Evolutionary conservation across 2,888 invertebrate genomes (phyloP).

Genomic region (Thecophora atra): DNA sequence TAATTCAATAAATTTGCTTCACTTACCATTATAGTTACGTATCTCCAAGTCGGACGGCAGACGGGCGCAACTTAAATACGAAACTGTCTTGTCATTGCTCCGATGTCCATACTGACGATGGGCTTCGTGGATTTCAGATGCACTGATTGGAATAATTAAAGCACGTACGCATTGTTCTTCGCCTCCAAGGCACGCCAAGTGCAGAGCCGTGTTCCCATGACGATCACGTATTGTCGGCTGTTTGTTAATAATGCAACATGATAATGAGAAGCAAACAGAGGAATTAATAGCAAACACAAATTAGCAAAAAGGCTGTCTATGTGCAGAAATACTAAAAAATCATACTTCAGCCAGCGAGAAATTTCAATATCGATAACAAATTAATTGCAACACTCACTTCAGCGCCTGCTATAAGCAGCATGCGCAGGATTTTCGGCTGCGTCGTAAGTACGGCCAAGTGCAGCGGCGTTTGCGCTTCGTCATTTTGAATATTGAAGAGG

Average conservation of each 20-base stretch:
- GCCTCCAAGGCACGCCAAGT: slow-evolving; percentile 80
- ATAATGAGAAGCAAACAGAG: neutral
- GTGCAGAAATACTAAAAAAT: neutral
- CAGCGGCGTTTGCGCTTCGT: slow-evolving; percentile 82
- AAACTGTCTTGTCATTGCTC: slow-evolving; percentile 61
- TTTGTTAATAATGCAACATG: neutral
- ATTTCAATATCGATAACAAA: neutral
- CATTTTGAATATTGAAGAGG: slow-evolving; percentile 82
- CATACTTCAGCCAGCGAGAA: neutral
- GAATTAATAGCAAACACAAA: neutral
- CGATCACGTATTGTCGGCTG: slow-evolving; percentile 74
- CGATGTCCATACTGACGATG: slow-evolving; percentile 63
- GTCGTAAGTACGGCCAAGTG: slow-evolving; percentile 85
- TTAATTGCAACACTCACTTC: slow-evolving; percentile 56
- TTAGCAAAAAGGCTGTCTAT: neutral
- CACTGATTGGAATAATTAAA: slow-evolving; percentile 74
- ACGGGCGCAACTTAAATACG: slow-evolving; percentile 59
- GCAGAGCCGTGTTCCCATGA: slow-evolving; percentile 86
- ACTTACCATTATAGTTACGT: slow-evolving; percentile 86
- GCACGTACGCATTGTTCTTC: slow-evolving; percentile 78
- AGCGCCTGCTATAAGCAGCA: slow-evolving; percentile 84
- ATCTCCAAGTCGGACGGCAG: slow-evolving; percentile 76
- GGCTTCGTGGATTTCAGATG: slow-evolving; percentile 66
- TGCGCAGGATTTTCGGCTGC: slow-evolving; percentile 78
- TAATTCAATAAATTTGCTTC: too few species aligned